phyloP scores from a whole-genome alignment of 2,113 vertebrate species.

The Dromiciops gliroides region DNA sequence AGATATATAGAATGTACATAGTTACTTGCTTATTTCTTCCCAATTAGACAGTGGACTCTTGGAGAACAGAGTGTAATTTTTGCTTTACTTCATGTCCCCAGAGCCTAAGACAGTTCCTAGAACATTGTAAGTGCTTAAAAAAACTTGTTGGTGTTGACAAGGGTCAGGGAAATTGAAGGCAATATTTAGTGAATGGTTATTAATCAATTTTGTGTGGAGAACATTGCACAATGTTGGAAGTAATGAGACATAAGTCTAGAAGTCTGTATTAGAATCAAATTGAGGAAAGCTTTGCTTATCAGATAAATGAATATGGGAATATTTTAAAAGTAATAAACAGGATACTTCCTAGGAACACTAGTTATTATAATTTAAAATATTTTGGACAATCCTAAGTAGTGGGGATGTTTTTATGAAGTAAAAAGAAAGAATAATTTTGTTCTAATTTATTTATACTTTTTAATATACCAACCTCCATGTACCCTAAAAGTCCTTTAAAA shows the following conservation, averaged over 20 bases:
- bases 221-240: neutral
- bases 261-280: neutral
- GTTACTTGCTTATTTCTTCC: neutral
- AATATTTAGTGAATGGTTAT: neutral
- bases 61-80: neutral
- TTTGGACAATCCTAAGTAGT: neutral
- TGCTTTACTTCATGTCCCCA: neutral
- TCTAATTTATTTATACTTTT: conserved; percentile 3
- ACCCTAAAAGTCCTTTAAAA: conserved; percentile 17
- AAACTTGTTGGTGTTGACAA: neutral
- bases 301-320: neutral
- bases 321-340: neutral
- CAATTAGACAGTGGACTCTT: neutral
- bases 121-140: neutral
- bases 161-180: neutral
- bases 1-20: no score
- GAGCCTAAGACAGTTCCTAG: neutral
- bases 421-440: conserved; percentile 43
- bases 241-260: neutral
- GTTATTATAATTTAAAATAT: neutral
- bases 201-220: neutral
- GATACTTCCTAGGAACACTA: neutral
- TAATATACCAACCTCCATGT: neutral
- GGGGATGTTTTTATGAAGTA: neutral
- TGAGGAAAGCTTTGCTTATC: neutral